phyloP scores from a whole-genome alignment of 2,797 vertebrate species.

The Champsocephalus gunnari region DNA sequence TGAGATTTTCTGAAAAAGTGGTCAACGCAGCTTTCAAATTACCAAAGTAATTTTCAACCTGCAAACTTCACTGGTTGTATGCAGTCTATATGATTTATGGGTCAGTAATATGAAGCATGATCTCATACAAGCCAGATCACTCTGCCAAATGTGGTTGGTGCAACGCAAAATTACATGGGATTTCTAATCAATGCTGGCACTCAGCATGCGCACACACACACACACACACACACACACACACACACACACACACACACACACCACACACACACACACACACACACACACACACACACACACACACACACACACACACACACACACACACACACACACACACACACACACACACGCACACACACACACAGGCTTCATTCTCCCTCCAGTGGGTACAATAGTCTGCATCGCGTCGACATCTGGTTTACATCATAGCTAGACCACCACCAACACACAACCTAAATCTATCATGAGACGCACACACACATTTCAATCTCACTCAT shows the following conservation, averaged over 20 bases:
- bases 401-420: constrained; percentile 82
- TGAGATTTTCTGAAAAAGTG: neutral
- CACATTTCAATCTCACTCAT: constrained; percentile 48
- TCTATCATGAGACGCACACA: constrained; percentile 52
- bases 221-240: neutral
- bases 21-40: constrained; percentile 41
- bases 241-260: constrained; percentile 46
- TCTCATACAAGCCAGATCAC: constrained; percentile 61
- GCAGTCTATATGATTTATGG: constrained; percentile 68
- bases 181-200: constrained; percentile 75
- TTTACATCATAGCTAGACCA: constrained; percentile 78
- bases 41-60: constrained; percentile 30
- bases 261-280: constrained; percentile 40
- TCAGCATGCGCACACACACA: constrained; percentile 38
- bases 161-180: constrained; percentile 72
- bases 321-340: too few species aligned
- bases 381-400: constrained; percentile 70
- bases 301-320: too few species aligned
- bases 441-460: constrained; percentile 65
- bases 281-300: constrained; percentile 26
- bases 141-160: constrained; percentile 71
- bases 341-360: too few species aligned
- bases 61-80: constrained; percentile 48
- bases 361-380: constrained; percentile 46
- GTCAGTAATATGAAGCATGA: constrained; percentile 67